These are phyloP conservation scores for Sclerodermus sp. DNA, from an alignment of 2,888 invertebrate species.

Conservation along the genomic window DNA sequence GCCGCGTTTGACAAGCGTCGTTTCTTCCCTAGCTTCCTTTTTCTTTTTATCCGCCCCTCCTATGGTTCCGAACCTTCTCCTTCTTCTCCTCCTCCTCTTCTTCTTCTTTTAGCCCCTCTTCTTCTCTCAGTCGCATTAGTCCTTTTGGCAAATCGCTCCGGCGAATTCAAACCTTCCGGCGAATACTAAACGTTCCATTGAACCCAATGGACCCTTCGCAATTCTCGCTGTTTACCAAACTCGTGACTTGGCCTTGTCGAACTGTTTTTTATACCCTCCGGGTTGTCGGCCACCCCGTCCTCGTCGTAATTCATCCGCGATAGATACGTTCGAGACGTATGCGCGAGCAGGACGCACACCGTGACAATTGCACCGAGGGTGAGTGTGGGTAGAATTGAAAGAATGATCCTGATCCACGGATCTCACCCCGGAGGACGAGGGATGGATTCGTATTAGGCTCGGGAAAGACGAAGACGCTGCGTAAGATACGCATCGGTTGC, in stretches of 20 bases:
- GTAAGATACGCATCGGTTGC: conserved; percentile 47
- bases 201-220: too few relatives aligned
- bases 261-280: too few relatives aligned
- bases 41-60: conserved; percentile 4
- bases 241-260: too few relatives aligned
- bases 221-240: too few relatives aligned
- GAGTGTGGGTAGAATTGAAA: too few relatives aligned
- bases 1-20: conserved; percentile 43
- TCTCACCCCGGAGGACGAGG: conserved; percentile 37
- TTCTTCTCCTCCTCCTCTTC: conserved; percentile 26
- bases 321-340: too few relatives aligned
- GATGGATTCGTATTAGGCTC: conserved; percentile 43
- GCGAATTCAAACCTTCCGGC: conserved; percentile 11
- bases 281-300: too few relatives aligned
- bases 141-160: conserved; percentile 17
- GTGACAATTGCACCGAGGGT: too few relatives aligned
- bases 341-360: too few relatives aligned
- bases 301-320: too few relatives aligned
- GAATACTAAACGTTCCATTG: neutral
- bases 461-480: conserved; percentile 44
- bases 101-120: too few relatives aligned
- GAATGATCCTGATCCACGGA: too few relatives aligned
- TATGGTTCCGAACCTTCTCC: conserved; percentile 8
- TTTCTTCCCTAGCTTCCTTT: conserved; percentile 23
- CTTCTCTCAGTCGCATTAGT: conserved; percentile 1